Evolutionary conservation across 2,797 vertebrate genomes (phyloP).

Genomic region (Ataeniobius toweri): DNA sequence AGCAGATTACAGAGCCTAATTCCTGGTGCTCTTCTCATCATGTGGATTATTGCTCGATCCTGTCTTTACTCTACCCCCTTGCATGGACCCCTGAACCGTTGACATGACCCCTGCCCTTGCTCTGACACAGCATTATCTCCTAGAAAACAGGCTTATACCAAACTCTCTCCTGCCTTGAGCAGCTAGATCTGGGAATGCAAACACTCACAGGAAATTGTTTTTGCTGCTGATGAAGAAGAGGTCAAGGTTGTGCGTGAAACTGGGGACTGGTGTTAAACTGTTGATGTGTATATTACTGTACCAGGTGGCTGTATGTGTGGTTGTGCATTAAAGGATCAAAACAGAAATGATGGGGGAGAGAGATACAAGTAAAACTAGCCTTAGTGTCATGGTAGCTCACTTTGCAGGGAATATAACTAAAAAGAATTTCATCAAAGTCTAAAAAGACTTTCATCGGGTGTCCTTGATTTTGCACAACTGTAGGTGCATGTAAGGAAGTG

Average conservation of each 20-base stretch:
- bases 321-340: conserved; percentile 6
- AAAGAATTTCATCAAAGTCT: too few relatives aligned
- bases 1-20: conserved; percentile 64
- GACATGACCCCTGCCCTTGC: conserved; percentile 54
- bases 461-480: conserved; percentile 30
- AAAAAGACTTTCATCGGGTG: conserved; percentile 45
- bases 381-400: conserved; percentile 51
- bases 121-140: conserved; percentile 56
- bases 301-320: conserved; percentile 18
- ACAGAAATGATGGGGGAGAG: conserved; percentile 25
- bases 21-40: conserved; percentile 68
- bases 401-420: too few relatives aligned
- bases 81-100: conserved; percentile 60
- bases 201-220: conserved; percentile 62
- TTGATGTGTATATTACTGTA: conserved; percentile 16
- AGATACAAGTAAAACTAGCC: conserved; percentile 10
- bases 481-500: conserved; percentile 16
- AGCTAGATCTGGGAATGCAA: conserved; percentile 56
- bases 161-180: conserved; percentile 53
- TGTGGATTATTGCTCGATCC: conserved; percentile 71
- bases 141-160: conserved; percentile 66
- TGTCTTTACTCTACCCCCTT: conserved; percentile 53
- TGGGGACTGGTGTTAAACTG: conserved; percentile 14
- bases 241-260: conserved; percentile 62
- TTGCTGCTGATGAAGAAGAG: conserved; percentile 54